These are phyloP conservation scores for Caranx melampygus DNA, from an alignment of 2,113 vertebrate species.

Conservation along the genomic window DNA sequence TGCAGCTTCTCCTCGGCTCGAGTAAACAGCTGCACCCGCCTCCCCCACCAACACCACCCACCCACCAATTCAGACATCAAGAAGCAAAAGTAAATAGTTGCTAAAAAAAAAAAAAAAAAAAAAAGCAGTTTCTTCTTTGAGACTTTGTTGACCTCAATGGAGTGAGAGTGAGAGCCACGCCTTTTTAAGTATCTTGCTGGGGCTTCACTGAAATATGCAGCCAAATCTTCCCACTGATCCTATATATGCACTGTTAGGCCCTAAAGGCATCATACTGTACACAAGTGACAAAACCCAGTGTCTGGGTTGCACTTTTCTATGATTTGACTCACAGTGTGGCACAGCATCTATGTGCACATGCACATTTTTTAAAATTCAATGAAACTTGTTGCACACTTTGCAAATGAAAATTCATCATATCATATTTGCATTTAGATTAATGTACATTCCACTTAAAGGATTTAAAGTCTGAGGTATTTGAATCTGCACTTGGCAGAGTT, in stretches of 20 bases:
- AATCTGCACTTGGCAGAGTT: background rate
- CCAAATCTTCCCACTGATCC: too few relatives aligned
- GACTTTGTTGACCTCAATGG: background rate
- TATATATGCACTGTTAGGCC: background rate
- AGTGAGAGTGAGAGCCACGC: constrained; percentile 22
- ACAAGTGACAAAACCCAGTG: background rate
- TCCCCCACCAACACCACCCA: background rate
- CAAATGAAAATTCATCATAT: background rate
- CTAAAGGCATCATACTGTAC: background rate
- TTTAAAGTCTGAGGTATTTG: background rate
- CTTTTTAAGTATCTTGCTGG: constrained; percentile 4
- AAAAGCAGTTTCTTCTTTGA: constrained; percentile 11
- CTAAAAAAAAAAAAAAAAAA: too few relatives aligned
- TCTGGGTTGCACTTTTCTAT: background rate
- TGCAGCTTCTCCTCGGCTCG: background rate
- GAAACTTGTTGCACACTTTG: background rate
- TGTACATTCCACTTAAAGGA: background rate
- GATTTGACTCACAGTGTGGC: background rate
- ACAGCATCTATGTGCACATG: too few relatives aligned
- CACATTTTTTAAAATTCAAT: background rate
- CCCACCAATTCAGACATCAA: too few relatives aligned
- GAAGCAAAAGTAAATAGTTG: too few relatives aligned
- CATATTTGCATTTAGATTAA: background rate
- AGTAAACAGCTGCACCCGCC: too few relatives aligned
- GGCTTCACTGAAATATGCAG: background rate